These are phyloP conservation scores for Chaetodon auriga DNA, from an alignment of 2,113 vertebrate genomes.

Conservation along the genomic window DNA sequence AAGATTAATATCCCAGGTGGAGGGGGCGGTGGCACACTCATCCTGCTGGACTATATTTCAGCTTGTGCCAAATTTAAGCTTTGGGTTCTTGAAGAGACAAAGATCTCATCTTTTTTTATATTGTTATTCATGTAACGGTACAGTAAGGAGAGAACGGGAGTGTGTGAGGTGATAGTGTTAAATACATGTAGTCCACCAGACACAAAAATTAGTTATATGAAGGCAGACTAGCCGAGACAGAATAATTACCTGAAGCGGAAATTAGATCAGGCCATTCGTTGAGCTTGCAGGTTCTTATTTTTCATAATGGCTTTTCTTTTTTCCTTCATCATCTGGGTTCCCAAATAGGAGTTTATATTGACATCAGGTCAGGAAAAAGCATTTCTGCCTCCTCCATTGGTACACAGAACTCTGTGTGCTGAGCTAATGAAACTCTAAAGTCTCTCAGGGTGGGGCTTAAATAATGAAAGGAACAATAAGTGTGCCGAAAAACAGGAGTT, in stretches of 20 bases:
- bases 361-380: neutral
- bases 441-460: conserved; percentile 16
- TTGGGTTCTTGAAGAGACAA: neutral
- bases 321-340: neutral
- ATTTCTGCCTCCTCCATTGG: neutral
- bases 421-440: conserved; percentile 34
- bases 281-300: conserved; percentile 7
- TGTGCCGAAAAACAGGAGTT: conserved; percentile 24
- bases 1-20: too few species aligned
- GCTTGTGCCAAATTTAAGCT: neutral
- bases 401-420: neutral
- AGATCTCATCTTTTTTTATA: neutral
- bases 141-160: neutral
- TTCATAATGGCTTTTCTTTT: conserved; percentile 33
- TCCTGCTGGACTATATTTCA: neutral
- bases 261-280: conserved; percentile 39
- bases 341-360: neutral
- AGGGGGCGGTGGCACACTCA: too few species aligned
- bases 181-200: conserved; percentile 24
- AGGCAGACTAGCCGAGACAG: neutral
- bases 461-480: conserved; percentile 22
- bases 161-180: conserved; percentile 17
- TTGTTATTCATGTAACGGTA: neutral
- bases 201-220: conserved; percentile 21
- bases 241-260: conserved; percentile 52